Percentiles rank a stretch among this genome's conserved stretches.
These are phyloP conservation scores for Tribolium freemani DNA, from an alignment of 2,888 invertebrate species.

Conservation along the genomic window DNA sequence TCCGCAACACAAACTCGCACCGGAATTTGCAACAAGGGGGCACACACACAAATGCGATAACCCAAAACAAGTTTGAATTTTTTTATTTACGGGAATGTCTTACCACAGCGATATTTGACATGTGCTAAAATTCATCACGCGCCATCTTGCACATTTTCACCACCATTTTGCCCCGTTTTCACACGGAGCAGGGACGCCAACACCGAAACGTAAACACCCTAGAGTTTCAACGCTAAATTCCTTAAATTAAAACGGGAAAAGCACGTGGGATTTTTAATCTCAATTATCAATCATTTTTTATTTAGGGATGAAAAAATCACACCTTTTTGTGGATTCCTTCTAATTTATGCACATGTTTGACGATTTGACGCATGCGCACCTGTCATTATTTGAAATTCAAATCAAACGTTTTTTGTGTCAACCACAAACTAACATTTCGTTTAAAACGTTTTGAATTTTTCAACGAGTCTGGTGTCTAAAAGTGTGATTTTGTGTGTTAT, in stretches of 20 bases:
- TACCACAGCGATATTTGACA: conserved; percentile 65
- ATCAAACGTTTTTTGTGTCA: background rate
- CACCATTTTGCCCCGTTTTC: background rate
- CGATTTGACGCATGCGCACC: no score
- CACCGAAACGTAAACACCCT: background rate
- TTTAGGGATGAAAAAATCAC: no score
- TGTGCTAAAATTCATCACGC: conserved; percentile 65
- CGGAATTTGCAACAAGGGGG: background rate
- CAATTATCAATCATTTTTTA: no score
- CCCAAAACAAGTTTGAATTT: conserved; percentile 24
- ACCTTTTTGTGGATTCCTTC: no score
- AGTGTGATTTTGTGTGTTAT: background rate
- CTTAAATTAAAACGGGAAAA: no score
- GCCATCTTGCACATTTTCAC: conserved; percentile 60
- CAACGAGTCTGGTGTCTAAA: background rate
- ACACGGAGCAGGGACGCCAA: background rate
- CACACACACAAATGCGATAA: background rate
- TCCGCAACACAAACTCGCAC: conserved; percentile 1
- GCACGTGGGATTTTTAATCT: no score
- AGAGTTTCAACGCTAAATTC: background rate
- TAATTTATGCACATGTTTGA: no score
- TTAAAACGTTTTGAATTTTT: background rate
- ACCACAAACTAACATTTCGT: background rate
- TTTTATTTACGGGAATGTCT: conserved; percentile 50
- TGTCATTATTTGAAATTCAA: background rate